Evolutionary conservation across 2,888 invertebrate species (phyloP).

Genomic region (Clunio marinus): DNA sequence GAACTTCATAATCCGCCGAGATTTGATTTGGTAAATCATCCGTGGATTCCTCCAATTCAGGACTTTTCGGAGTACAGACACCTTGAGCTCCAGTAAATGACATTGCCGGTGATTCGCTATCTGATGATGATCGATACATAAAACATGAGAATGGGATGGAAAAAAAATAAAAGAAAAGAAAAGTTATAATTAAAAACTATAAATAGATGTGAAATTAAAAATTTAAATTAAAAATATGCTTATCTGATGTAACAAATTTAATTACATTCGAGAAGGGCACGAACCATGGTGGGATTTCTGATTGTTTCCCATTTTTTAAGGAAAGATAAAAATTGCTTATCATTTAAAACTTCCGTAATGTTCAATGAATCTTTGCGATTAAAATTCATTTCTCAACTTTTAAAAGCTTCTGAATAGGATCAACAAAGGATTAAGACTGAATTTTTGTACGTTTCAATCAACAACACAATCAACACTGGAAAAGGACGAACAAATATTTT

Average conservation of each 20-base stretch:
- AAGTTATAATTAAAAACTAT: neutral
- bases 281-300: neutral
- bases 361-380: conserved; percentile 22
- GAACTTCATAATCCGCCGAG: conserved; percentile 94
- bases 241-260: no score
- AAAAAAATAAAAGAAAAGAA: conserved; percentile 9
- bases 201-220: neutral
- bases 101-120: conserved; percentile 37
- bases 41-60: neutral
- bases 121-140: conserved; percentile 4
- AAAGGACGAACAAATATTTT: neutral
- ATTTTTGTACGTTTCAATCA: neutral
- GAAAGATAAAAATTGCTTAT: conserved; percentile 17
- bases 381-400: conserved; percentile 28
- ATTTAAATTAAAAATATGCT: neutral
- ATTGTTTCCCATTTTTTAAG: conserved; percentile 20
- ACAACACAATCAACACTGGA: neutral
- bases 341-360: conserved; percentile 21
- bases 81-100: conserved; percentile 15
- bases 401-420: neutral
- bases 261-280: neutral
- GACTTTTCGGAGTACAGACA: conserved; percentile 13
- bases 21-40: conserved; percentile 73
- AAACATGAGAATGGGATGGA: neutral
- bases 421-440: neutral